Evolutionary conservation across 1,140 invertebrate species (phyloP).

Genomic region (Triops longicaudatus): DNA sequence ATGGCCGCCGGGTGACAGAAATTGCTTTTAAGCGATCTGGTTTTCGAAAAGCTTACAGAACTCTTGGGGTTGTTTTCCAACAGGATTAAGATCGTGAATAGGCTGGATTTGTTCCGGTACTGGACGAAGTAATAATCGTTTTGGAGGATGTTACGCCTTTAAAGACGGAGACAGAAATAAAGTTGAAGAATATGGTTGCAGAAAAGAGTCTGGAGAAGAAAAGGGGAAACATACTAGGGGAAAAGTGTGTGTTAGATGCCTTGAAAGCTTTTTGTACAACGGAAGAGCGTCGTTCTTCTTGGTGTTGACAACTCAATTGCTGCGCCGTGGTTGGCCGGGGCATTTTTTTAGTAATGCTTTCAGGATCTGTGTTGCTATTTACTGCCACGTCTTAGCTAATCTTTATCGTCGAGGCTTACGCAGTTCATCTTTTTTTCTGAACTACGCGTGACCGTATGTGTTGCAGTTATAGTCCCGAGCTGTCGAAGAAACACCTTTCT

Average conservation of each 20-base stretch:
- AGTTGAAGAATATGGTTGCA: not conserved
- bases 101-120: not conserved
- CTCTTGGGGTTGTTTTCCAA: not conserved
- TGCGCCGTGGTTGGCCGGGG: not conserved
- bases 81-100: too few relatives aligned
- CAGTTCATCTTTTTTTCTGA: not conserved
- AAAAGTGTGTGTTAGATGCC: not conserved
- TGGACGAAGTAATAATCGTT: not conserved
- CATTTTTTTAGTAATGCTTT: not conserved
- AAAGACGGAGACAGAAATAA: not conserved
- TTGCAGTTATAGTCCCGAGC: too few relatives aligned
- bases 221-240: not conserved
- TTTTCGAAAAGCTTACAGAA: not conserved
- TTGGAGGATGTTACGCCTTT: not conserved
- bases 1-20: not conserved
- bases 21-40: not conserved
- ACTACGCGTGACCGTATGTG: too few relatives aligned
- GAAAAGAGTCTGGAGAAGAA: not conserved
- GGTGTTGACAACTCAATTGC: conserved; percentile 11
- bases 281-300: conserved; percentile 5
- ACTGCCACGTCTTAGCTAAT: not conserved
- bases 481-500: not conserved
- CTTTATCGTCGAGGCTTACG: not conserved
- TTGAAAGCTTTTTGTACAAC: not conserved
- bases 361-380: not conserved